Evolutionary conservation across 1,140 invertebrate genomes (phyloP), one percentile per base, ranked within the genome.

Genomic region (Luehdorfia chinensis): DNA sequence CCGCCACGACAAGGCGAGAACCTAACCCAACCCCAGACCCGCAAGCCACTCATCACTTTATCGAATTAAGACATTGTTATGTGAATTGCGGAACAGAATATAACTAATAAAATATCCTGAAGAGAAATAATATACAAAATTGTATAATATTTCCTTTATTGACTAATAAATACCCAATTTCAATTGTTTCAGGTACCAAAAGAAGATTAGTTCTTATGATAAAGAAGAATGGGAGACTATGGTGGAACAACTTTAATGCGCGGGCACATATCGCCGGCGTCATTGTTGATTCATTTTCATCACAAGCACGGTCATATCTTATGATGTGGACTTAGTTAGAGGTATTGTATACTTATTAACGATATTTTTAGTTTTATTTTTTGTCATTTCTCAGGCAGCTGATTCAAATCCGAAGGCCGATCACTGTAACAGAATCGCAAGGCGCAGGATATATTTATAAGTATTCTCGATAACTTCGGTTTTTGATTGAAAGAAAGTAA

Each of bases 181-280:
- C n/a, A n/a, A n/a, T n/a, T n/a, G n/a, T n/a, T n/a, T n/a, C n/a
- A 95, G 94, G 93, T 96, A 96, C 88, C 94, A 96, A 77, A 95
- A 95, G 75, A 95, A 97, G 90, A 98, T 98, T 79, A 96, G 96
- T 66, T 95, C 94, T 15, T 98, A 98, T 87, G 97, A 98, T 85
- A 98, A 97, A 75, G 95, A 97, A 76, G 92, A 95, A 92, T 98
- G 96, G 96, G 97, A 98, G 79, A 95, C 94, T 66, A 96, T 94
- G 46, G 92, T 98, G 47, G 97, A 98, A 73, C 94, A 96, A 73
- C 90, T 94, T 60, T 93, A 98, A 59, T 89, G 96, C 66, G 90
- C 94, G 87, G 94, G 94, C 49, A 92, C 96, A 25, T 94, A 92
- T 50, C 93, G 95, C 72, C 91, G 96, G 31, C 95, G 96, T n/a